Evolutionary conservation across 2,797 vertebrate species (phyloP), one percentile per base, ranked within the genome.

Genomic region (Pipistrellus pygmaeus): DNA sequence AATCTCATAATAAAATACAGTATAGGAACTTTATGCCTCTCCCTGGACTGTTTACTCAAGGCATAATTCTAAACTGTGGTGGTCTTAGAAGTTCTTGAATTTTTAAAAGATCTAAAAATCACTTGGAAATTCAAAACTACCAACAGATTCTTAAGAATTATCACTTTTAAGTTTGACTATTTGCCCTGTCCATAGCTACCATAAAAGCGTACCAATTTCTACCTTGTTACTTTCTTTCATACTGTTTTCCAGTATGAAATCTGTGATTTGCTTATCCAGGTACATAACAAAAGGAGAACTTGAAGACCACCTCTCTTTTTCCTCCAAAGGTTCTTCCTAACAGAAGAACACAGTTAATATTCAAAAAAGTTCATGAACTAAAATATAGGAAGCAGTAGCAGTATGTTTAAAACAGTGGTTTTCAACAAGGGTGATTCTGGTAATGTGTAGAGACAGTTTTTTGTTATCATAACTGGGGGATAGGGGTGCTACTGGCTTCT

Each of bases 1-100:
- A 97, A 88, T 84, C 87, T 94, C 82, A 85, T 66, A 88, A 92
- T 96, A 91, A 96, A 96, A 94, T 88, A 48, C 41, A 90, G 66
- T 81, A 68, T 76, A 89, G 72, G 60, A 91, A 91, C 60, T 81
- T 93, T 66, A 75, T 82, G 81, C 86, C 72, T 92, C 71, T 41
- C 84, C 88, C 66, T 75, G 55, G 71, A 55, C 92, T 88, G 81
- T 72, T 72, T 72, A 95, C 92, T 93, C 75, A 87, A 92, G 87
- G 90, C 93, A 83, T 71, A 83, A 57, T 84, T 95, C 87, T 92
- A 95, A 97, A 93, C 48, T 75, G 6, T 21, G 41, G 81, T 76
- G 77, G 87, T 93, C 87, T 95, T 86, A 93, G 75, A 87, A 85
- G 92, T 85, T 95, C 81, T 64, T 89, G 77, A 86, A 91, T 89